Evolutionary conservation across 2,888 invertebrate genomes (phyloP).

Genomic region (Hesperia comma): DNA sequence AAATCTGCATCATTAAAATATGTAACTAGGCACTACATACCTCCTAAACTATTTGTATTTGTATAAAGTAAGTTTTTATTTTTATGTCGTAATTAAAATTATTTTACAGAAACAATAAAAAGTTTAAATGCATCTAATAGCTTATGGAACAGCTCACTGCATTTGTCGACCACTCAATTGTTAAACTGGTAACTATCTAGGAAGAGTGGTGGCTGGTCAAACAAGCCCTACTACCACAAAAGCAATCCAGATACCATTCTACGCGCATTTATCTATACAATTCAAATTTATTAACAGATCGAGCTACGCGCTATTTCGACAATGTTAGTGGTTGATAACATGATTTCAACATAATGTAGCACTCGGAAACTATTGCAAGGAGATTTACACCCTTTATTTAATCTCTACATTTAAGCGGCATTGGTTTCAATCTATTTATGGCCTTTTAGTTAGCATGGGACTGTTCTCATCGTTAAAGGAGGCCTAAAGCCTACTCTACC

Average conservation of each 20-base stretch:
- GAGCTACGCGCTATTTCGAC: neutral
- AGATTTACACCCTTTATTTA: no score
- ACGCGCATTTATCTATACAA: conserved; percentile 13
- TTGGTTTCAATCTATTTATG: no score
- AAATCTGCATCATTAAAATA: no score
- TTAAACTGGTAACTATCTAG: neutral
- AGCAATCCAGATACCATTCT: conserved; percentile 19
- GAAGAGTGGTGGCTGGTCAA: conserved; percentile 22
- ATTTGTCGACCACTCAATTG: conserved; percentile 12
- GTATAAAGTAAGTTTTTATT: no score
- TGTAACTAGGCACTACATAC: no score
- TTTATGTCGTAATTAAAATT: neutral
- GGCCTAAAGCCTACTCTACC: no score
- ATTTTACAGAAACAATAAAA: neutral
- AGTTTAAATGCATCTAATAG: neutral
- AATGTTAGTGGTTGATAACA: neutral
- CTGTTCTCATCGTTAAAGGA: no score
- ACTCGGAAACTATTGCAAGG: no score
- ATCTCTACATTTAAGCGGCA: no score
- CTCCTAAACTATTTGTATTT: no score
- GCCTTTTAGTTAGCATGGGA: no score
- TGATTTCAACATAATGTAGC: neutral
- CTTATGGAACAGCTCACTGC: neutral
- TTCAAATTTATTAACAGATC: conserved; percentile 18
- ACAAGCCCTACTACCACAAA: conserved; percentile 31